Base-by-base conservation (phyloP, 2,113 vertebrate genomes). In the Dolichallabes microphthalmus region DNA sequence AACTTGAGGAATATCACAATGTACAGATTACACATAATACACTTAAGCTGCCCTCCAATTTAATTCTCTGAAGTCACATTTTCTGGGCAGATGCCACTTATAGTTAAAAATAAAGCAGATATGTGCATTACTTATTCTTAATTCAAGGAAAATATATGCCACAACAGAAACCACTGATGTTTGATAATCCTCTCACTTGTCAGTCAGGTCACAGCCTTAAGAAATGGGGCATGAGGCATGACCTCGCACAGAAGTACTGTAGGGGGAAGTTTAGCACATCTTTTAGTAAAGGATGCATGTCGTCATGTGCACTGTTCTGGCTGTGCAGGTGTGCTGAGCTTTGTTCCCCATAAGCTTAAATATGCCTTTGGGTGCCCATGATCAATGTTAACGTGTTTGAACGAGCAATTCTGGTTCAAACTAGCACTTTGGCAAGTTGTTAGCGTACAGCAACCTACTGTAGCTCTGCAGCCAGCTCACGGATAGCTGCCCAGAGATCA, bases 391-490 rank as follows among this genome's bases (percentile, higher is more conserved):
- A n/a, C n/a, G n/a, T n/a, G n/a, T n/a, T n/a, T 55, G 27, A 69
- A 69, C 69, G n/a, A 39, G 66, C 52, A 15, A 13, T 5, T 78
- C 35, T 82, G 27, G 12, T 19, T 81, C 45, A 45, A 81, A 78
- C 35, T n/a, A 39, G 60, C 39, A 81, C 35, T 50, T 63, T 81
- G 27, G 35, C 55, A 60, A 61, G 12, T n/a, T 57, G 66, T 83
- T 63, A 22, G 68, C 53, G 50, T 89, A 69, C 61, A 58, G 63
- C 71, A 55, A 64, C 39, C 69, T 74, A n/a, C n/a, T n/a, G n/a
- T n/a, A 79, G 79, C 32, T 88, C 90, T 90, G 88, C 86, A 85
- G 86, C 83, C 80, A 19, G 88, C 88, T 87, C 87, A 75, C 69
- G 76, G 86, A 88, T 88, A 88, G 84, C 87, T 73, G 83, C 80